Evolutionary conservation across 2,888 invertebrate species (phyloP).

Genomic region (Pterostichus niger): DNA sequence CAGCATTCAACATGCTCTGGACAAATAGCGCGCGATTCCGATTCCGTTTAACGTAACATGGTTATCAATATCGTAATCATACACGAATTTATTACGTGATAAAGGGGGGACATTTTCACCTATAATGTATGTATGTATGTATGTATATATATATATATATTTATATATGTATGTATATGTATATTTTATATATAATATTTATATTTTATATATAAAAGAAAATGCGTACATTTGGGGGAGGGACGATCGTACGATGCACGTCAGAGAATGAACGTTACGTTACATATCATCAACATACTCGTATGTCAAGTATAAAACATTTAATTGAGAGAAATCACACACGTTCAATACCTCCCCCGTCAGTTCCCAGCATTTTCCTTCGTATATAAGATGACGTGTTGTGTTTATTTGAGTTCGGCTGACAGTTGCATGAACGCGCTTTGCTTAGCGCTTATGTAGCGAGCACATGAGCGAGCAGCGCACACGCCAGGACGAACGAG

Average conservation of each 20-base stretch:
- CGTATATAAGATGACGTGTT: slow-evolving; percentile 63
- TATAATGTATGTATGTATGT: slow-evolving; percentile 64
- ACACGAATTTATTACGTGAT: slow-evolving; percentile 65
- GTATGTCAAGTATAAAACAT: slow-evolving; percentile 26
- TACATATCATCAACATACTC: slow-evolving; percentile 20
- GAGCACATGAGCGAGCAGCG: slow-evolving; percentile 75
- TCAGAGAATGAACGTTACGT: background rate
- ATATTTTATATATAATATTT: slow-evolving; percentile 61
- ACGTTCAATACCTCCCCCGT: slow-evolving; percentile 49
- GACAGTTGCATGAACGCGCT: slow-evolving; percentile 27
- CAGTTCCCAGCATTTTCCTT: slow-evolving; percentile 48
- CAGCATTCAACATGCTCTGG: background rate
- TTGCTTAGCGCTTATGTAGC: slow-evolving; percentile 73
- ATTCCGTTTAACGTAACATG: slow-evolving; percentile 45
- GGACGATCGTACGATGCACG: background rate
- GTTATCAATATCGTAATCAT: slow-evolving; percentile 61
- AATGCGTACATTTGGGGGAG: slow-evolving; percentile 40
- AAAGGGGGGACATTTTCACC: slow-evolving; percentile 65
- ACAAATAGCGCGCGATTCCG: background rate
- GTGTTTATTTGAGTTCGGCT: slow-evolving; percentile 38
- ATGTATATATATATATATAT: slow-evolving; percentile 54
- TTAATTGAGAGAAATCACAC: slow-evolving; percentile 57
- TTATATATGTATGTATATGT: slow-evolving; percentile 50
- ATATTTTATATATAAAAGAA: slow-evolving; percentile 60
- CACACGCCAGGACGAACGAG: slow-evolving; percentile 75